Evolutionary conservation across 2,113 vertebrate genomes (phyloP).

Genomic region (Upupa epops): DNA sequence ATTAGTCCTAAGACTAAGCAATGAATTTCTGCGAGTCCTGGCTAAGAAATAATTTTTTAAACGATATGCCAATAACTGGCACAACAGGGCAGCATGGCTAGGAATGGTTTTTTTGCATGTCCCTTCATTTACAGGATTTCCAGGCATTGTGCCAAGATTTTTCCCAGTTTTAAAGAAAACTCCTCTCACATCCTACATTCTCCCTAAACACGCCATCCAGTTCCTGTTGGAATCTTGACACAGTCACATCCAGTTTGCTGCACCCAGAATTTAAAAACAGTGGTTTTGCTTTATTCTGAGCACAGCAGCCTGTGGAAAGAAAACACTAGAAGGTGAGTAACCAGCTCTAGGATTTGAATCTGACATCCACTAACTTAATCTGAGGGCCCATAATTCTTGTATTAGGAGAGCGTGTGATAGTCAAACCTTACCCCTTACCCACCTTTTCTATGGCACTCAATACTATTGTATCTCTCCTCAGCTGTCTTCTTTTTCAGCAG

Average conservation of each 20-base stretch:
- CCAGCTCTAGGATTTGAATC: neutral
- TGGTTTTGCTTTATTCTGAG: neutral
- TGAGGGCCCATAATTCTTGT: neutral
- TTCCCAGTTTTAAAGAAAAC: neutral
- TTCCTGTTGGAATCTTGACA: neutral
- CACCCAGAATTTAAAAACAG: neutral
- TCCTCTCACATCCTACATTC: neutral
- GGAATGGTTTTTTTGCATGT: neutral
- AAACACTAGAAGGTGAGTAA: neutral
- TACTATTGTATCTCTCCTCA: neutral
- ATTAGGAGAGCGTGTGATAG: neutral
- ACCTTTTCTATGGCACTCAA: neutral
- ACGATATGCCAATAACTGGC: neutral
- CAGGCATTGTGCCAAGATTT: conserved; percentile 17
- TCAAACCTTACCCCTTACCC: neutral
- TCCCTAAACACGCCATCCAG: neutral
- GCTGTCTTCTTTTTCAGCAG: neutral
- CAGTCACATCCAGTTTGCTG: neutral
- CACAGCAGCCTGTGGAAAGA: neutral
- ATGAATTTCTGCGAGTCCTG: neutral
- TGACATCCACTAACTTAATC: neutral
- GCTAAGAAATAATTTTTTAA: neutral
- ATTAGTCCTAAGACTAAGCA: neutral
- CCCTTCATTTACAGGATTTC: conserved; percentile 11
- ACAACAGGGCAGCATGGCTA: neutral